Conservation (phyloP, 2,888 invertebrate genomes). For the Oligia strigilis region DNA sequence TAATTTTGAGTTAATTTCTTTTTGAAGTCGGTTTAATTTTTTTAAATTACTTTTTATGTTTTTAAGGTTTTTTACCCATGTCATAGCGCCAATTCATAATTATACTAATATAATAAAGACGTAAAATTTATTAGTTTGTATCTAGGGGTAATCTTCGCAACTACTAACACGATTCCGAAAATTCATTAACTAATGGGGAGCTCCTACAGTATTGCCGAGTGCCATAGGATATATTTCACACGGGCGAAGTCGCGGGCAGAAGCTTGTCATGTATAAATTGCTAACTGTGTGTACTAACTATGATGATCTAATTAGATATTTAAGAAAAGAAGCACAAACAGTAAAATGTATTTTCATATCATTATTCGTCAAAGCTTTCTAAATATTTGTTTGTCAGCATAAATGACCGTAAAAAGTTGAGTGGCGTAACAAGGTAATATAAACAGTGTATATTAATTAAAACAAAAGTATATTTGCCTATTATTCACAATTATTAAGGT, state of each 20-base stretch:
- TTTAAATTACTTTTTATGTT: too few relatives aligned
- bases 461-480: slow-evolving; percentile 10
- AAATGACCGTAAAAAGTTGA: background rate
- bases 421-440: background rate
- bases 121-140: background rate
- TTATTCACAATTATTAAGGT: slow-evolving; percentile 6
- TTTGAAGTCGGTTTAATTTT: too few relatives aligned
- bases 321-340: background rate
- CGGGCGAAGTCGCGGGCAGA: background rate
- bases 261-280: background rate
- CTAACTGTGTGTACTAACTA: background rate
- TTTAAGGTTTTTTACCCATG: background rate
- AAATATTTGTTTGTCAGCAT: slow-evolving; percentile 15
- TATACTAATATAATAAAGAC: background rate
- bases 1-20: too few relatives aligned
- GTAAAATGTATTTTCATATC: background rate
- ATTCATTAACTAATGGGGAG: background rate
- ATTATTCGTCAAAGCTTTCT: slow-evolving; percentile 9
- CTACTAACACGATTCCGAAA: background rate
- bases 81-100: background rate
- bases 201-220: background rate
- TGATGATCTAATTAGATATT: background rate
- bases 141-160: background rate
- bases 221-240: background rate
- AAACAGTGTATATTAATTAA: slow-evolving; percentile 6